Evolutionary conservation across 2,888 invertebrate genomes (phyloP), one percentile per base, ranked within the genome.

Genomic region (Cosmia trapezina): DNA sequence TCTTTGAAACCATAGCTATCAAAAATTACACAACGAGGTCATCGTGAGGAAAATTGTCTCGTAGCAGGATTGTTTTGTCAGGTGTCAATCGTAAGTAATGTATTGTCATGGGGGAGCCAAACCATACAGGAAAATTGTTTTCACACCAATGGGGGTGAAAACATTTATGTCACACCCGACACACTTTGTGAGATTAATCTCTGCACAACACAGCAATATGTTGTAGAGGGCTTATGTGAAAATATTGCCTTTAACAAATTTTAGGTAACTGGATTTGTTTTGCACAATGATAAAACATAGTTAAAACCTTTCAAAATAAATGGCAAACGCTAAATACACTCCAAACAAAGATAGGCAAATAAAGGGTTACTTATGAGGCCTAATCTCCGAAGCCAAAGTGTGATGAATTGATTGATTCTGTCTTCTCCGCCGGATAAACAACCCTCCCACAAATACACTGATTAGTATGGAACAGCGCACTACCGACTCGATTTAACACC

Each of bases 61-160:
- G 5, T 45, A 57, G 45, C 62, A n/a, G 17, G 43, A 43, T 63
- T 67, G 57, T 69, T 80, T 87, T 87, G 88, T 89, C 88, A 88
- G 86, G 83, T 84, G 78, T 77, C 83, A 84, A 86, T 84, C 81
- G 86, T 80, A 87, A 60, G 85, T 87, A 87, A 88, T 90, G 88
- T 86, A 89, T 89, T 89, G 87, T 87, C 86, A 60, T 57, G 82
- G 83, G 83, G 86, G 84, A 85, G 80, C 73, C 73, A 81, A 83
- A 67, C 49, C 59, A 60, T 80, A 80, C 69, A 85, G 84, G 80
- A 87, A 87, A 87, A 87, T 85, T 88, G 87, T 87, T 89, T 89
- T 86, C 87, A 90, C 28, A 86, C 90, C 90, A 92, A 93, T 93
- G 91, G 91, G 79, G 90, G 84, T 82, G 92, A 92, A 92, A 91